phyloP scores from a whole-genome alignment of 2,113 vertebrate species.

The Grantiella picta region DNA sequence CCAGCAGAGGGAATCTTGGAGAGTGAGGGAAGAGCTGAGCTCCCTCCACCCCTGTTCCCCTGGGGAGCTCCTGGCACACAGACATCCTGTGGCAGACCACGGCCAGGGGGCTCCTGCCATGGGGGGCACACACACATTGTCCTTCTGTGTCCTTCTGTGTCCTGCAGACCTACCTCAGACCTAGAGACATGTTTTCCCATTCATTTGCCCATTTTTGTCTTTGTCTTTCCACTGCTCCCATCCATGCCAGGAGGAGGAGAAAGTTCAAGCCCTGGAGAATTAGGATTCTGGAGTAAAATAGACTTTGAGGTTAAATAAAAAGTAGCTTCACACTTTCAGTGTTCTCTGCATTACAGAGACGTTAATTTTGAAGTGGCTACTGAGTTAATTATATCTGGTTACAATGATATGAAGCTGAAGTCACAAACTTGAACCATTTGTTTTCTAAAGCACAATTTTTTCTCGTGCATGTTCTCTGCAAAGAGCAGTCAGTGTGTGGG shows the following conservation, averaged over 20 bases:
- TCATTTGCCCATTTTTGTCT: background rate
- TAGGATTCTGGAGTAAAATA: background rate
- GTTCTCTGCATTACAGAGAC: background rate
- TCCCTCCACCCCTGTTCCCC: background rate
- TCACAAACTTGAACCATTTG: background rate
- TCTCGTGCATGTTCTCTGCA: background rate
- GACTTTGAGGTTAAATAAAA: background rate
- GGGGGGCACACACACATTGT: background rate
- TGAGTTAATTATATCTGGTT: background rate
- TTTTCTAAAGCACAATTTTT: background rate
- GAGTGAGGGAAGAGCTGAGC: background rate
- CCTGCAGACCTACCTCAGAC: background rate
- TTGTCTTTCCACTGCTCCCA: background rate
- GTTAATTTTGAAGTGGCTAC: background rate
- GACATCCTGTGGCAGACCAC: background rate
- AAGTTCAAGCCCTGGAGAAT: background rate
- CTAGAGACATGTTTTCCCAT: background rate
- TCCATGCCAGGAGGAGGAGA: background rate
- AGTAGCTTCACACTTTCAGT: background rate
- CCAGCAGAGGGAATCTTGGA: background rate
- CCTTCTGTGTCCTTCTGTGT: background rate
- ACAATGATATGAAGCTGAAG: background rate
- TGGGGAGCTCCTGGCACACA: background rate
- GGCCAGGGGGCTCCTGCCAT: too few relatives aligned
- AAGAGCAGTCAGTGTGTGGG: background rate